Evolutionary conservation across 2,113 vertebrate genomes (phyloP), one percentile per base, ranked within the genome.

Genomic region (Tetraodon nigroviridis): DNA sequence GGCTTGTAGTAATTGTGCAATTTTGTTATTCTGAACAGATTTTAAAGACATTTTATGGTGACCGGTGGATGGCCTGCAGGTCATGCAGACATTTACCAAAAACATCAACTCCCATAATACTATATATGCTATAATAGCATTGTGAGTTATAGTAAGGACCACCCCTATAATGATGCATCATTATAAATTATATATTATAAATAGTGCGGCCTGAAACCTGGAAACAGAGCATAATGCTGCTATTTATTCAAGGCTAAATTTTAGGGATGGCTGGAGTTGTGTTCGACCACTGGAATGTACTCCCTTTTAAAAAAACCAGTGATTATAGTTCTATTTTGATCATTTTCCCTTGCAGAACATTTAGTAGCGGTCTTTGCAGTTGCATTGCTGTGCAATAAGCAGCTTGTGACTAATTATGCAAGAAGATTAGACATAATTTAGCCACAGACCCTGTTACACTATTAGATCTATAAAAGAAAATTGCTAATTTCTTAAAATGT

Each of bases 21-120:
- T 6, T 3, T 27, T 27, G 5, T 3, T 15, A 16, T 15, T 44
- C 16, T 1, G 44, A n/a, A 46, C 24, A 22, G 64, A 77, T 84
- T 77, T 80, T 67, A 51, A 59, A 68, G 70, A 68, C 24, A 76
- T 72, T 82, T 85, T 82, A 80, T 84, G 71, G 45, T 76, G 67
- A 82, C 61, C 74, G 64, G 52, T 54, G 45, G 0, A 13, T 61
- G 53, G 22, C 62, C 55, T 45, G 50, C n/a, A 54, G 4, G 1
- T 2, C 32, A 17, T 61, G 67, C 11, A 49, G 37, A 7, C 45
- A 47, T 47, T 16, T 45, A 16, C 14, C 2, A 73, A 47, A 51
- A 48, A 64, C 8, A 41, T 16, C 20, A 42, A 3, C n/a, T 8
- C 56, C 29, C 24, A 58, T 48, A 46, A n/a, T 20, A 42, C 53